phyloP scores from a whole-genome alignment of 2,113 vertebrate genomes.

The Montifringilla adamsi region DNA sequence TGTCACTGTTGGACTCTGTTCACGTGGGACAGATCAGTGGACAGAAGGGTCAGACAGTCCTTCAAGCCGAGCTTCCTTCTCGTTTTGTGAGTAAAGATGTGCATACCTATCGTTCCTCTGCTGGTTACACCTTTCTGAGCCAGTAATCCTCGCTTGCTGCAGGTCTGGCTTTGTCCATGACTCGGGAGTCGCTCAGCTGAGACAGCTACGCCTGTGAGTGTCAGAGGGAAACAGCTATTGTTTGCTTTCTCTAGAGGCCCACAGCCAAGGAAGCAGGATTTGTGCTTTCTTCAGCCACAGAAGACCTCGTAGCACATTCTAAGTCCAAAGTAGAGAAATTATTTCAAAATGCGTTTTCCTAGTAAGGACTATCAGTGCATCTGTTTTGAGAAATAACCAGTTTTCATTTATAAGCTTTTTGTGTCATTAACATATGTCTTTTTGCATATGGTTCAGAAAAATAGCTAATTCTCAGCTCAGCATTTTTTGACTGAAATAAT shows the following conservation, averaged over 20 bases:
- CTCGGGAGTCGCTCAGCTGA: neutral
- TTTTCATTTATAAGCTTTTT: neutral
- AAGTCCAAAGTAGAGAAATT: neutral
- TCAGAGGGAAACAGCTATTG: neutral
- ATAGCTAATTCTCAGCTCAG: neutral
- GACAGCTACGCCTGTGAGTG: neutral
- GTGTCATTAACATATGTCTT: neutral
- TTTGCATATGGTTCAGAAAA: neutral
- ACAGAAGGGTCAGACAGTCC: neutral
- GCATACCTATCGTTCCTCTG: conserved; percentile 23
- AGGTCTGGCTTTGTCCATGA: conserved; percentile 21
- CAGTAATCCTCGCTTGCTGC: neutral
- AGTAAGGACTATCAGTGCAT: neutral
- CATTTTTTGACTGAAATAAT: neutral
- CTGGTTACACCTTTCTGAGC: conserved; percentile 28
- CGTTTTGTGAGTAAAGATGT: neutral
- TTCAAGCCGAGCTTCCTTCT: neutral
- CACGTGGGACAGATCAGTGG: neutral
- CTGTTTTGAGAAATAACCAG: neutral
- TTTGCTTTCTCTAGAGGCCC: neutral
- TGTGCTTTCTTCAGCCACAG: neutral
- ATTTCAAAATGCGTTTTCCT: neutral
- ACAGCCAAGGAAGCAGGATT: neutral
- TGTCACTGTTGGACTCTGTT: neutral
- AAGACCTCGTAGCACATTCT: neutral